phyloP scores from a whole-genome alignment of 2,113 vertebrate genomes.

The Pelecanus crispus region DNA sequence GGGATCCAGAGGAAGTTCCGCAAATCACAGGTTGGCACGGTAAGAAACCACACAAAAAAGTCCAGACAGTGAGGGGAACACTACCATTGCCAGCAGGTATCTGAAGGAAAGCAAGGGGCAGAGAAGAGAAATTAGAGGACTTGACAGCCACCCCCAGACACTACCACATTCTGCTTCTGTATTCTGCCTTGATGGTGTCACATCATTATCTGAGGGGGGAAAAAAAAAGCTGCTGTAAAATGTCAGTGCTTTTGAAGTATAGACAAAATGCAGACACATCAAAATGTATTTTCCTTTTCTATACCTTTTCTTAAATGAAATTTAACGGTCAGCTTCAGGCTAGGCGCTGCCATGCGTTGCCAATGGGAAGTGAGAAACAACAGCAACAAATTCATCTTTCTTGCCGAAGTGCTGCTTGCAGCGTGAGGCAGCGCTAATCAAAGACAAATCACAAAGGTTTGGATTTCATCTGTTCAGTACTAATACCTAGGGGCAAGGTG shows the following conservation, averaged over 20 bases:
- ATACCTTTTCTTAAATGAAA: conserved; percentile 45
- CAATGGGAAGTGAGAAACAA: conserved; percentile 33
- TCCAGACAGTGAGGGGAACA: not conserved
- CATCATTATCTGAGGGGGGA: not conserved
- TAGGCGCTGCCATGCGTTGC: not conserved
- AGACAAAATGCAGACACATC: conserved; percentile 19
- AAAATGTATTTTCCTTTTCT: conserved; percentile 33
- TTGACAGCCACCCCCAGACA: not conserved
- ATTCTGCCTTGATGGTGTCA: not conserved
- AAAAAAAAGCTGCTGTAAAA: not conserved
- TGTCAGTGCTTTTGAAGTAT: conserved; percentile 29
- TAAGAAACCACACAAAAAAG: not conserved
- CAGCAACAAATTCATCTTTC: conserved; percentile 50
- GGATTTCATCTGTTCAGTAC: conserved; percentile 27
- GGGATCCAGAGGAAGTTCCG: not conserved
- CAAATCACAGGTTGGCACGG: not conserved
- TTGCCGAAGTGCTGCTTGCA: conserved; percentile 36
- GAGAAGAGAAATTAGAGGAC: not conserved
- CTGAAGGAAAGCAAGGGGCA: not conserved
- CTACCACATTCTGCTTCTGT: not conserved
- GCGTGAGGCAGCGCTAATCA: conserved; percentile 51
- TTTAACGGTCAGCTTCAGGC: conserved; percentile 33
- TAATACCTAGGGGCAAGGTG: conserved; percentile 11
- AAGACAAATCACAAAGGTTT: conserved; percentile 50
- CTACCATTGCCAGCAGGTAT: not conserved